A percentile compares a stretch with the other conserved stretches of the same genome.
Conservation (phyloP, 2,113 vertebrate genomes). For the Calypte anna region DNA sequence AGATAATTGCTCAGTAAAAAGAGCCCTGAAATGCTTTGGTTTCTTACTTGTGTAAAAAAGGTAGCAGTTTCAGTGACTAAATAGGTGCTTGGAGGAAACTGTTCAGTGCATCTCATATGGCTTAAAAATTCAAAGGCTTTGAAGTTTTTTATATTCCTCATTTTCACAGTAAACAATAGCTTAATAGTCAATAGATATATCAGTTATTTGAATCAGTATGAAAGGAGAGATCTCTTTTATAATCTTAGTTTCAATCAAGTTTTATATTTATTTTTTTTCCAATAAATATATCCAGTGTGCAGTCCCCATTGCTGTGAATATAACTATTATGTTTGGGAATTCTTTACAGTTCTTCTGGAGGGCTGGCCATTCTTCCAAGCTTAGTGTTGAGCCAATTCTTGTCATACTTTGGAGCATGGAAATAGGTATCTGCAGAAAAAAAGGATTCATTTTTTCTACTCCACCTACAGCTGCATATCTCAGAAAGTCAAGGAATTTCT, state of each 20-base stretch:
- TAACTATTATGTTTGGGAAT: not conserved
- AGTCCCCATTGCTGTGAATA: not conserved
- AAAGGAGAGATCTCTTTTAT: not conserved
- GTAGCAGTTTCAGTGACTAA: not conserved
- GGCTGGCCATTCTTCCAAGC: not conserved
- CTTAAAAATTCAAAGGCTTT: not conserved
- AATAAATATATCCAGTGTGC: not conserved
- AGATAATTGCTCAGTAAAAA: not conserved
- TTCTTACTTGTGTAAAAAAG: not conserved
- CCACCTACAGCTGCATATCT: not conserved
- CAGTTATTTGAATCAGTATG: not conserved
- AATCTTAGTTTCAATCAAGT: not conserved
- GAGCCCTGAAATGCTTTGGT: not conserved
- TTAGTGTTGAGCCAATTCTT: not conserved
- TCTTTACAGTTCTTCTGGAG: not conserved
- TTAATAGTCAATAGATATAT: not conserved
- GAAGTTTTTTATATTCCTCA: not conserved
- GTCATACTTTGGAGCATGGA: not conserved
- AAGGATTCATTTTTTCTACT: rapidly evolving
- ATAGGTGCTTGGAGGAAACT: not conserved
- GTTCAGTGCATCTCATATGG: not conserved
- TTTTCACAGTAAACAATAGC: not conserved
- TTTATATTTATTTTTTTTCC: not conserved
- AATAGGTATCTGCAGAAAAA: not conserved
- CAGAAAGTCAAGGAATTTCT: not conserved